These are phyloP conservation scores for Poecilia velifera DNA, from an alignment of 2,797 vertebrate genomes.

Conservation along the genomic window DNA sequence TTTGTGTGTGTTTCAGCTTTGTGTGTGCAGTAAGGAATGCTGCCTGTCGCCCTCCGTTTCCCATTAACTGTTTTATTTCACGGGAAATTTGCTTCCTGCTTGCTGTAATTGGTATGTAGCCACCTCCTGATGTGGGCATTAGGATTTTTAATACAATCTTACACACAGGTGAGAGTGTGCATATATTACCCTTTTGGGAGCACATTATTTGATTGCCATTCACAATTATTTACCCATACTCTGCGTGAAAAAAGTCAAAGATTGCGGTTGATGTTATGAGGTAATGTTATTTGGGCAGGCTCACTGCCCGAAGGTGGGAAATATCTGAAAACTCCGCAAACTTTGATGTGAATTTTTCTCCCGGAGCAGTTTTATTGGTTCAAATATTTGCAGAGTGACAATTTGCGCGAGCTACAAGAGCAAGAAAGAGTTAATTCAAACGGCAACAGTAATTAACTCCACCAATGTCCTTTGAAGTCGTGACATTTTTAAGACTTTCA, in stretches of 20 bases:
- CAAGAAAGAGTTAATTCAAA: slow-evolving; percentile 56
- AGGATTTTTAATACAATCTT: slow-evolving; percentile 79
- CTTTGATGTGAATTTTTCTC: slow-evolving; percentile 22
- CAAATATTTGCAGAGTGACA: neutral
- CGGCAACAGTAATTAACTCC: slow-evolving; percentile 70
- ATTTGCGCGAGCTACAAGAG: slow-evolving; percentile 58
- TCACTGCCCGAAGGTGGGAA: slow-evolving; percentile 22
- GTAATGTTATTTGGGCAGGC: slow-evolving; percentile 29
- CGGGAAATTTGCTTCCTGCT: slow-evolving; percentile 84
- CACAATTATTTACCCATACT: slow-evolving; percentile 75
- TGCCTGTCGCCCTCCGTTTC: slow-evolving; percentile 75
- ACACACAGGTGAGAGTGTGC: slow-evolving; percentile 78
- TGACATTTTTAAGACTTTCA: slow-evolving; percentile 71
- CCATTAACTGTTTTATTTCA: slow-evolving; percentile 87
- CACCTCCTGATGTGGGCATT: slow-evolving; percentile 82
- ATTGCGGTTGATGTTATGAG: slow-evolving; percentile 73
- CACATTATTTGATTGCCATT: slow-evolving; percentile 79
- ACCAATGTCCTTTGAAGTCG: slow-evolving; percentile 70
- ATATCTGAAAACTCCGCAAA: slow-evolving; percentile 32
- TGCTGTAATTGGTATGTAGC: slow-evolving; percentile 83
- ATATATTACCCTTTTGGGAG: slow-evolving; percentile 82
- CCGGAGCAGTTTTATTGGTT: slow-evolving; percentile 3
- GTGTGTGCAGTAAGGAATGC: slow-evolving; percentile 71
- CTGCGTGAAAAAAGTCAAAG: slow-evolving; percentile 70
- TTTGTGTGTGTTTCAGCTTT: slow-evolving; percentile 65